Evolutionary conservation across 1,140 invertebrate genomes (phyloP), one percentile per base, ranked within the genome.

Genomic region (Drosophila grimshawi): DNA sequence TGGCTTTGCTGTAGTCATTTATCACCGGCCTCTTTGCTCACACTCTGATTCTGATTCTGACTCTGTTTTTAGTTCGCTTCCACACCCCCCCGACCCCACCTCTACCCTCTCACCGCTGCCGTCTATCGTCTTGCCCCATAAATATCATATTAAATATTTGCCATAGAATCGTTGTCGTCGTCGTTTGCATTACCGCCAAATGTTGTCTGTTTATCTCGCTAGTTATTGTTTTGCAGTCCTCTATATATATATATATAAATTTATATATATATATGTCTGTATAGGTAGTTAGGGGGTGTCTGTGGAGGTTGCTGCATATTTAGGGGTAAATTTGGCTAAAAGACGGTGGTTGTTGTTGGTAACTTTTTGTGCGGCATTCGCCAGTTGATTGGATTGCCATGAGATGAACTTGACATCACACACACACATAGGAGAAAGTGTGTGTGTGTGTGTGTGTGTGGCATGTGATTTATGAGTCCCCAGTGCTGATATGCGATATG

Each of bases 381-480:
- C 70, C 85, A 88, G 80, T 88, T 88, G 85, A 89, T 88, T 88
- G 85, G 86, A 89, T 88, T 88, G 85, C 83, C 77, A 88, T 83
- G 85, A 89, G 83, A 78, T 89, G 83, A 88, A 77, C 80, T 78
- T 71, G 76, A 6, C 57, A 49, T 48, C 35, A 19, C 19, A 19
- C 19, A 19, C 19, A 19, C 19, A 19, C 19, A 19, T 19, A 19
- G 19, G 59, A 43, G 66, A 59, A 41, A 51, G 27, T 45, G 52
- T 46, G 45, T 48, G 48, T 63, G 60, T 66, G 43, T 52, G 19
- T 80, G 49, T 61, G 62, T 73, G 69, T 64, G 63, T 66, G 76
- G 66, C 78, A 78, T 70, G 85, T 88, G 83, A 88, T 88, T 88
- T 88, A 88, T 88, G 77, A 59, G 83, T 89, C 83, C 83, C 83